Evolutionary conservation across 1,140 invertebrate species (phyloP).

Genomic region (Ostrea denselamellosa): DNA sequence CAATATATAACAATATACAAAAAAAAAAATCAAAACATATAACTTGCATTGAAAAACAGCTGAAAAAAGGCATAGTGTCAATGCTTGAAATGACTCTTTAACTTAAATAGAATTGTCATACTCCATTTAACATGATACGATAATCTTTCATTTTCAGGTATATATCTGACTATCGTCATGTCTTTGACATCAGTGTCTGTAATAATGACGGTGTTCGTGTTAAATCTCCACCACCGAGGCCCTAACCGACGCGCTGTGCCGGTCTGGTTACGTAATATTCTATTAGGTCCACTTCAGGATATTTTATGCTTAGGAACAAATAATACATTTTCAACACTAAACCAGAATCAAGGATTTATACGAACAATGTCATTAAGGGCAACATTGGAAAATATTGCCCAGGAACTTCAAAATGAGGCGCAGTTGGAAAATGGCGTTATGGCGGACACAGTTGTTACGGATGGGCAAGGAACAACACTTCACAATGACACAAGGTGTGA

Average conservation of each 20-base stretch:
- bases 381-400: conserved; percentile 74
- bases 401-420: conserved; percentile 71
- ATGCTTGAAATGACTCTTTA: too few species aligned
- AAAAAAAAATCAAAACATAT: too few species aligned
- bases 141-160: conserved; percentile 72
- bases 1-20: too few species aligned
- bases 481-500: conserved; percentile 49
- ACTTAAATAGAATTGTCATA: too few species aligned
- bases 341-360: conserved; percentile 43
- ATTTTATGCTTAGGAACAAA: conserved; percentile 50
- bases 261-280: conserved; percentile 68
- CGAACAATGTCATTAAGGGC: conserved; percentile 65
- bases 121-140: neutral
- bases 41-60: too few species aligned
- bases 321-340: neutral
- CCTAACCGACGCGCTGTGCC: conserved; percentile 75
- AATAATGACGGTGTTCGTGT: conserved; percentile 79
- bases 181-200: conserved; percentile 79
- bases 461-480: conserved; percentile 51
- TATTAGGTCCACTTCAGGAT: conserved; percentile 56
- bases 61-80: too few species aligned
- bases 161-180: conserved; percentile 79
- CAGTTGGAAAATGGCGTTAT: conserved; percentile 63
- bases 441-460: conserved; percentile 57
- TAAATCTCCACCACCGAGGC: conserved; percentile 79